Conservation (phyloP, 2,113 vertebrate genomes). For the Sapajus apella region DNA sequence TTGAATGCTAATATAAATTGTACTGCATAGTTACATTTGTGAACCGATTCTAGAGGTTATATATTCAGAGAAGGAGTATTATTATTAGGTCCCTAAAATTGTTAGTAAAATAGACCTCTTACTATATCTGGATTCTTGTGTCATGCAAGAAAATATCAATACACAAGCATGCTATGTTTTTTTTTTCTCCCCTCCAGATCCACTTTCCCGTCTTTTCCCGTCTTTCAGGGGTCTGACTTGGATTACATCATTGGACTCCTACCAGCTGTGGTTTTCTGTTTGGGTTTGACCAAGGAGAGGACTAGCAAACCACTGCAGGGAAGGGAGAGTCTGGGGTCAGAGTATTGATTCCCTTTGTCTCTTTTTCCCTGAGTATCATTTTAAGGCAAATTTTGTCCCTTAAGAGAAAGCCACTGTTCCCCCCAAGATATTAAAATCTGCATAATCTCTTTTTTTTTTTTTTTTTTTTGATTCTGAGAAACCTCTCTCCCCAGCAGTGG, state of each 20-base stretch:
- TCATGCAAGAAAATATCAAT: neutral
- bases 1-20: neutral
- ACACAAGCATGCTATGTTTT: neutral
- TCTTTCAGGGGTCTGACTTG: neutral
- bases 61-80: constrained; percentile 13
- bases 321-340: neutral
- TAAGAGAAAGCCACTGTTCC: neutral
- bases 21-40: neutral
- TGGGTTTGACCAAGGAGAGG: neutral
- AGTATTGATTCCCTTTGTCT: neutral
- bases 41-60: neutral
- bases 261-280: neutral
- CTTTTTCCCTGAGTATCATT: neutral
- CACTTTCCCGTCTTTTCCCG: neutral
- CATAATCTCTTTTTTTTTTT: neutral
- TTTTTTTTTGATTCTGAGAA: neutral
- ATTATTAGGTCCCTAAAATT: neutral
- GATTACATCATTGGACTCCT: neutral
- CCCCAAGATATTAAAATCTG: neutral
- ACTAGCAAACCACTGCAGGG: neutral
- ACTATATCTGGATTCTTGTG: neutral
- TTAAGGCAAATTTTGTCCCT: neutral
- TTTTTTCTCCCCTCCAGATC: neutral
- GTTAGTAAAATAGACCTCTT: constrained; percentile 4
- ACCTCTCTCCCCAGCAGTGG: neutral